These are phyloP conservation scores for Diabrotica balteata DNA, from an alignment of 2,888 invertebrate species.

Conservation along the genomic window DNA sequence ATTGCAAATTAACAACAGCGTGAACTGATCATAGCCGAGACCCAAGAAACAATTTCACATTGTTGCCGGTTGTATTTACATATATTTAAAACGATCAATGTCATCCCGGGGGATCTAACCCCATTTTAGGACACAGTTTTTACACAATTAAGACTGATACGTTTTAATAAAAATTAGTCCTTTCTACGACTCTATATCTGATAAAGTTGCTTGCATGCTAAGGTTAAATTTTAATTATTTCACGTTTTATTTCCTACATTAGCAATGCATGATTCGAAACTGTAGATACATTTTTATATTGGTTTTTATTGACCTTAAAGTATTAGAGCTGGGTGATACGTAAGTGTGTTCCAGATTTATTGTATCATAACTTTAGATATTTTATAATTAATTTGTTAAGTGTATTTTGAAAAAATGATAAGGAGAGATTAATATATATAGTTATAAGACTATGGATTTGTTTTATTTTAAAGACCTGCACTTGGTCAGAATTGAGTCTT, in stretches of 20 bases:
- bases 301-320: constrained; percentile 2
- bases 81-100: too few species aligned
- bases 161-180: too few species aligned
- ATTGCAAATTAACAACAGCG: too few species aligned
- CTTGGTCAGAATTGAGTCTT: too few species aligned
- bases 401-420: constrained; percentile 26
- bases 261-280: background rate
- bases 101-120: too few species aligned
- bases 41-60: too few species aligned
- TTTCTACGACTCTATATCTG: too few species aligned
- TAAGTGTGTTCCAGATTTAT: constrained; percentile 20
- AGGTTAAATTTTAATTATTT: constrained; percentile 7
- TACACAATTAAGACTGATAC: too few species aligned
- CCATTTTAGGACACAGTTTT: too few species aligned
- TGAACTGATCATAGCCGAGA: too few species aligned
- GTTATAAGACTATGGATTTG: constrained; percentile 3
- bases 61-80: too few species aligned
- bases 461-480: background rate
- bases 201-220: too few species aligned
- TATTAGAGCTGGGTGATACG: constrained; percentile 17
- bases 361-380: constrained; percentile 25
- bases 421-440: constrained; percentile 22
- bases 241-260: background rate
- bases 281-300: constrained; percentile 3
- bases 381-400: constrained; percentile 32